A percentile compares a stretch with the other conserved stretches of the same genome.
Conservation (phyloP, 2,888 invertebrate genomes). For the Marronus borbonicus region DNA sequence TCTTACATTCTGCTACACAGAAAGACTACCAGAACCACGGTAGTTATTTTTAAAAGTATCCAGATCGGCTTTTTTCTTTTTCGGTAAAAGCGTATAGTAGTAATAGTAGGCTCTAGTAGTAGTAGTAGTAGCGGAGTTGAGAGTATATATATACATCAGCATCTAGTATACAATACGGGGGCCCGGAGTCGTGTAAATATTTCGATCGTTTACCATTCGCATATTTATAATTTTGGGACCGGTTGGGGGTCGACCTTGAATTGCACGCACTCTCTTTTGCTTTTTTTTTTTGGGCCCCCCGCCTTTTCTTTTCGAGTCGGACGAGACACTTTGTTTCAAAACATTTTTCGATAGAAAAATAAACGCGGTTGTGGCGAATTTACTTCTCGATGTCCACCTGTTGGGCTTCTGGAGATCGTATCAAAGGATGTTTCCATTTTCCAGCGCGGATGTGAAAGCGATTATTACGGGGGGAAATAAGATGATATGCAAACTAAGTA, state of each 20-base stretch:
- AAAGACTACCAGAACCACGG: neutral
- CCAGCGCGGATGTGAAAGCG: no score
- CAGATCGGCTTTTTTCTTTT: slow-evolving; percentile 19
- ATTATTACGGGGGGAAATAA: no score
- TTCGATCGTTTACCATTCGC: slow-evolving; percentile 43
- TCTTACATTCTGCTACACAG: neutral
- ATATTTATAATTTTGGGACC: slow-evolving; percentile 26
- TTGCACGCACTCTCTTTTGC: slow-evolving; percentile 4
- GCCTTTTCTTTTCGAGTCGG: neutral
- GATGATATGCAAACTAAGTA: no score
- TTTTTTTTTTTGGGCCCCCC: slow-evolving; percentile 5
- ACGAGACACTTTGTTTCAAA: slow-evolving; percentile 25
- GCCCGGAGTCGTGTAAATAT: slow-evolving; percentile 36
- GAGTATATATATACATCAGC: slow-evolving; percentile 35
- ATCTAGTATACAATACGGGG: slow-evolving; percentile 36
- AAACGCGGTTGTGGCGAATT: neutral
- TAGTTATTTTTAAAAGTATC: slow-evolving; percentile 36
- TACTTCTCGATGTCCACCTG: slow-evolving; percentile 12
- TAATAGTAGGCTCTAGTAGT: no score
- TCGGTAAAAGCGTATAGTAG: slow-evolving; percentile 22
- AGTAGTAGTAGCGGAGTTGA: neutral
- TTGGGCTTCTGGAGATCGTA: neutral
- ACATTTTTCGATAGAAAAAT: slow-evolving; percentile 15
- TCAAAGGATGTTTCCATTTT: neutral
- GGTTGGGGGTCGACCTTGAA: slow-evolving; percentile 26